Percentiles rank a stretch among this genome's conserved stretches.
Evolutionary conservation across 92 coral and sea anemone genomes (phyloP).

Genomic region (Phenganax subtilis): DNA sequence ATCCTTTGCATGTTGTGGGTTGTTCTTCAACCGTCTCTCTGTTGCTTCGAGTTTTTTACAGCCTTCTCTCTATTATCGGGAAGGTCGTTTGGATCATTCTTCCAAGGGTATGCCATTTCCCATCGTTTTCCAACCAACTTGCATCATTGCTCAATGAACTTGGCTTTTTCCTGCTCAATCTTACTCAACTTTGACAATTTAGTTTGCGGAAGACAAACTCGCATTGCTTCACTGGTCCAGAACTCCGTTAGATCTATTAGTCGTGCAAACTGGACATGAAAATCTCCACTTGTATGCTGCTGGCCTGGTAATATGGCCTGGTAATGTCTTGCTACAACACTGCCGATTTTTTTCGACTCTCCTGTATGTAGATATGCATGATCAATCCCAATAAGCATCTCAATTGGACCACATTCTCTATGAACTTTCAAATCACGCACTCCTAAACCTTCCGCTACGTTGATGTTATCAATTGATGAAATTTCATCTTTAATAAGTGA

Average conservation of each 20-base stretch:
- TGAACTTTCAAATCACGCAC: not conserved
- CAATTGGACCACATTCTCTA: constrained; percentile 12
- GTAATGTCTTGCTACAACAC: constrained; percentile 38
- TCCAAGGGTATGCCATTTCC: constrained; percentile 58
- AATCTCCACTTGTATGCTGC: constrained; percentile 14
- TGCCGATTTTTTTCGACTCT: constrained; percentile 33
- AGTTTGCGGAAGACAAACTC: constrained; percentile 27
- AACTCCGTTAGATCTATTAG: constrained; percentile 51
- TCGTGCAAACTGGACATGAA: constrained; percentile 36
- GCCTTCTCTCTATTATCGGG: constrained; percentile 52
- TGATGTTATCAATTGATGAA: constrained; percentile 17
- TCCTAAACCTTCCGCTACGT: constrained; percentile 16
- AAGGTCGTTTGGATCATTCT: constrained; percentile 41
- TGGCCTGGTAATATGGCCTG: constrained; percentile 19
- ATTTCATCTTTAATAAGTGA: constrained; percentile 53
- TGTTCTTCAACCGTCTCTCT: constrained; percentile 35
- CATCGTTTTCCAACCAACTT: constrained; percentile 39
- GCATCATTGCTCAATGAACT: constrained; percentile 49
- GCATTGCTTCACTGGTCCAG: constrained; percentile 58
- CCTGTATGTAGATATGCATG: constrained; percentile 14
- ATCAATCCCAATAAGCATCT: constrained; percentile 19
- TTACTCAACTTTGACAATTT: too few relatives aligned
- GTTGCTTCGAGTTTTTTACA: constrained; percentile 48
- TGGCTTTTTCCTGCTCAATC: constrained; percentile 49
- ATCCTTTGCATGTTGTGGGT: not conserved